Evolutionary conservation across 2,113 vertebrate genomes (phyloP), one percentile per base, ranked within the genome.

Genomic region (Takifugu flavidus): DNA sequence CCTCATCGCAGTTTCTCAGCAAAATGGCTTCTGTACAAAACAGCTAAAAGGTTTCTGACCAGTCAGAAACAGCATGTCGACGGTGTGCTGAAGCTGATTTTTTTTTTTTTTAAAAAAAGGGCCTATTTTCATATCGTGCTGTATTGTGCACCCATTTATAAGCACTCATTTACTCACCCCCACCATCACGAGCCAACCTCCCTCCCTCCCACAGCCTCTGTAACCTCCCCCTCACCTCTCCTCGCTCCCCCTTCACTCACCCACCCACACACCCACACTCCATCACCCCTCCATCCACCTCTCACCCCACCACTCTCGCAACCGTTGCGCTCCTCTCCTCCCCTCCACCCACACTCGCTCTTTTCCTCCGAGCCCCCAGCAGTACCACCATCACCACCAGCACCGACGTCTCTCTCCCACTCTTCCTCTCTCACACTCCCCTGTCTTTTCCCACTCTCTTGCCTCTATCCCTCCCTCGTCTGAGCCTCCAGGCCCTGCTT

Each of bases 401-500:
- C 84, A 82, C 72, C 75, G 82, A 67, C 78, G 68, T 70, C 74
- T 73, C 74, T 58, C 78, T 71, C 77, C 50, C 57, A 56, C 77
- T 70, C 67, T 65, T 70, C 60, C 62, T 53, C 59, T 59, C 75
- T 69, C 67, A 65, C 75, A 56, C 59, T 62, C 56, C 68, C 72
- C 72, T 84, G 66, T 86, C 82, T 80, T 87, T 76, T 82, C 73
- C 77, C 81, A 61, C 77, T 81, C 68, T 82, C 68, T 73, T 78
- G 74, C 72, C 74, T 66, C 80, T 76, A 78, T 84, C 78, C 79
- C 79, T 85, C 80, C 86, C 83, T 85, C 71, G 72, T 68, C 78
- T 74, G 67, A 84, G 80, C 84, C 84, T 87, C 84, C 83, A 84
- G 85, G 83, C 82, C 77, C 72, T 73, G 76, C 84, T 85, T 88